These are phyloP conservation scores for Acanthosepion lycidas DNA, from an alignment of 2,888 invertebrate genomes.

Conservation along the genomic window DNA sequence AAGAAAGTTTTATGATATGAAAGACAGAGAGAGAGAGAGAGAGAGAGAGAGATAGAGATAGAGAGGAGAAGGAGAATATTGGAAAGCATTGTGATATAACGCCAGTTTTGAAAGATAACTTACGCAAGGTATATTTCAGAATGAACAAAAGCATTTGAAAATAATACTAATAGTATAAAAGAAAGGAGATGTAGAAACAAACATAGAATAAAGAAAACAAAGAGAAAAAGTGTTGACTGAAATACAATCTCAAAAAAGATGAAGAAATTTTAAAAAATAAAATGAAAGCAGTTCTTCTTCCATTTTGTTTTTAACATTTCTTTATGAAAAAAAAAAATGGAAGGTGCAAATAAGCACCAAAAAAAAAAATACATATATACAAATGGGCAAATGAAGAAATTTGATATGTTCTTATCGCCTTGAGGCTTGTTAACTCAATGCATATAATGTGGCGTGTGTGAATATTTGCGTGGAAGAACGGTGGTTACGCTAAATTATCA, in stretches of 20 bases:
- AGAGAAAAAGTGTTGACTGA: background rate
- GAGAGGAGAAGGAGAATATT: too few species aligned
- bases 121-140: too few species aligned
- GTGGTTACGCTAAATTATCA: background rate
- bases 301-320: too few species aligned
- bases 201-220: background rate
- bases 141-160: too few species aligned
- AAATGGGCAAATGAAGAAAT: constrained; percentile 9
- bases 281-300: background rate
- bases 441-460: background rate
- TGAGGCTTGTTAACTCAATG: background rate
- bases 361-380: background rate
- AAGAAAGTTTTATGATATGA: too few species aligned
- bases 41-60: too few species aligned
- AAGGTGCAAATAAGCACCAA: background rate
- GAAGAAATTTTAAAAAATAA: background rate
- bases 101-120: too few species aligned
- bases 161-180: too few species aligned
- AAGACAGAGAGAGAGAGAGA: too few species aligned
- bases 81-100: too few species aligned
- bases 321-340: background rate
- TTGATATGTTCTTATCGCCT: background rate
- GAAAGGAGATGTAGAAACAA: background rate
- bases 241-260: background rate
- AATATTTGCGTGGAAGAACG: background rate